A percentile compares a stretch with the other conserved stretches of the same genome.
These are phyloP conservation scores for Greenwoodochromis staneri DNA, from an alignment of 2,113 vertebrate species.

Conservation along the genomic window DNA sequence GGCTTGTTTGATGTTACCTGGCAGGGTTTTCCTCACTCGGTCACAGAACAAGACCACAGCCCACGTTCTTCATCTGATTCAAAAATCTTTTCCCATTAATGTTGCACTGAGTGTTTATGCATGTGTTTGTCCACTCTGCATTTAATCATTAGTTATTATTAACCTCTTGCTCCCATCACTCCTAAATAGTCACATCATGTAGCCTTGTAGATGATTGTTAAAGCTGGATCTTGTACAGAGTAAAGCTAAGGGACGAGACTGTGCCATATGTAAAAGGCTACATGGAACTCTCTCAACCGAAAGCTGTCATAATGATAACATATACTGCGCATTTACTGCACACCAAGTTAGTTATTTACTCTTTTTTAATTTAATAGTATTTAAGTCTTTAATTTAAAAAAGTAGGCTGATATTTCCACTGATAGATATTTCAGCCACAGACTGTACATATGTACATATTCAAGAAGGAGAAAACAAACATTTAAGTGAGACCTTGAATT, in stretches of 20 bases:
- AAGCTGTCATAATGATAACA: not conserved
- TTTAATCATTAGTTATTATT: not conserved
- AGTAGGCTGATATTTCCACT: not conserved
- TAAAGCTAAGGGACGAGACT: not conserved
- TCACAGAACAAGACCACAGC: not conserved
- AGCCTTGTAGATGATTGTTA: not conserved
- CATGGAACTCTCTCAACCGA: not conserved
- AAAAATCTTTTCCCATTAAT: not conserved
- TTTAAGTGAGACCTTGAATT: not conserved
- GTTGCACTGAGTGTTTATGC: not conserved
- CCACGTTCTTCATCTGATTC: not conserved
- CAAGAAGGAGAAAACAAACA: not conserved
- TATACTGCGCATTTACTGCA: not conserved
- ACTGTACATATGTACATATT: not conserved
- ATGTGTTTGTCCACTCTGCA: not conserved
- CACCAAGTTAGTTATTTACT: not conserved
- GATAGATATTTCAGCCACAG: not conserved
- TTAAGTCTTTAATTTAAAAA: not conserved
- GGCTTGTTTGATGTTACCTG: not conserved
- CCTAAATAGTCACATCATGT: not conserved
- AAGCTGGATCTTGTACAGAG: not conserved
- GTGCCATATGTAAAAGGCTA: not conserved
- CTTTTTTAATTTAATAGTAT: not conserved
- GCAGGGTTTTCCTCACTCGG: not conserved
- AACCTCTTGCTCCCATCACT: not conserved